Evolutionary conservation across 1,140 invertebrate species (phyloP).

Genomic region (Nylanderia fulva): DNA sequence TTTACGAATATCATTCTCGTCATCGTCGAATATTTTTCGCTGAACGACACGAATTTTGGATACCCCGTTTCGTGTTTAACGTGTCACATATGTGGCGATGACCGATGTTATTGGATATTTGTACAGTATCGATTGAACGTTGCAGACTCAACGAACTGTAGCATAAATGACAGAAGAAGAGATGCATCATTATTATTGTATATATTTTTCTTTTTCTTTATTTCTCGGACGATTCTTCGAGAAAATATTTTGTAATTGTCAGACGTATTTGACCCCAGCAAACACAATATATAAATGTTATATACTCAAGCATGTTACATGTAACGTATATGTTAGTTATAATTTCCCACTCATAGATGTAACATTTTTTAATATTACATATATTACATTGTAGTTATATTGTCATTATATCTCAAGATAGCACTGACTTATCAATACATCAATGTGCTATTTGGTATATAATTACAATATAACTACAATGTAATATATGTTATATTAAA

Average conservation of each 20-base stretch:
- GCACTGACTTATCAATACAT: too few relatives aligned
- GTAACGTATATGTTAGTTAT: too few relatives aligned
- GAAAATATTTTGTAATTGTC: not conserved
- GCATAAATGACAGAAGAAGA: constrained; percentile 1
- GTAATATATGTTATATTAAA: too few relatives aligned
- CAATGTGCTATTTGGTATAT: too few relatives aligned
- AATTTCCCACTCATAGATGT: too few relatives aligned
- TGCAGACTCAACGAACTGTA: constrained; percentile 12
- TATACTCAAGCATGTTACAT: too few relatives aligned
- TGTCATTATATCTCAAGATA: too few relatives aligned
- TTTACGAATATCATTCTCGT: constrained; percentile 13
- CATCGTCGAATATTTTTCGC: constrained; percentile 46
- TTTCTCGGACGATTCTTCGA: not conserved
- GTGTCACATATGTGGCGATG: not conserved
- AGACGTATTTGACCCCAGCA: too few relatives aligned
- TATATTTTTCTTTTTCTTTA: not conserved
- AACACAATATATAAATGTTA: too few relatives aligned
- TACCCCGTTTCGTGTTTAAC: constrained; percentile 23
- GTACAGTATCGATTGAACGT: constrained; percentile 18
- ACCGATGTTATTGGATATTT: constrained; percentile 31
- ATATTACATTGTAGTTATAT: too few relatives aligned
- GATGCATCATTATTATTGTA: not conserved
- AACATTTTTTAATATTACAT: too few relatives aligned
- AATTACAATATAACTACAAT: too few relatives aligned
- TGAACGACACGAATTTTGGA: constrained; percentile 22